Conservation (phyloP, 2,113 vertebrate genomes). For the Oncorhynchus keta region DNA sequence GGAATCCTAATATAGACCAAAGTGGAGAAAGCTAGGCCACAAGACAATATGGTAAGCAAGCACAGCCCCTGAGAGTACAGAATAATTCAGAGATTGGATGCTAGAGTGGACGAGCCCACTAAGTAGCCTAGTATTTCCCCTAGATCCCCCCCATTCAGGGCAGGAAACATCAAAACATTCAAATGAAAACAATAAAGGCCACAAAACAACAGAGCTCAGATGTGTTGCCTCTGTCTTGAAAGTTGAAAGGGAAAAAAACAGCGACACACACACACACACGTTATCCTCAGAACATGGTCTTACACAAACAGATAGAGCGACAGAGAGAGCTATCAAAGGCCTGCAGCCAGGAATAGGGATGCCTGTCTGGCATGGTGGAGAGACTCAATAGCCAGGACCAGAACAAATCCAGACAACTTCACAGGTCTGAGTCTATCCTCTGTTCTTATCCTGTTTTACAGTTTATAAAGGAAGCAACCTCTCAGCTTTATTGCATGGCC, state of each 20-base stretch:
- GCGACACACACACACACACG: neutral
- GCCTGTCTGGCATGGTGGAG: no score
- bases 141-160: no score
- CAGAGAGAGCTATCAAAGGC: no score
- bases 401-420: neutral
- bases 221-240: neutral
- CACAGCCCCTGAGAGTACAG: no score
- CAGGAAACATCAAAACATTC: no score
- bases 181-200: no score
- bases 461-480: conserved; percentile 39
- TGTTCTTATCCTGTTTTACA: conserved; percentile 34
- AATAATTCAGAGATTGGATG: no score
- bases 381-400: neutral
- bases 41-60: no score
- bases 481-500: conserved; percentile 15
- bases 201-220: no score
- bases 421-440: neutral
- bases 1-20: neutral
- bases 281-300: neutral
- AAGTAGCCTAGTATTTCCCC: no score
- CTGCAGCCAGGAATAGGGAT: neutral
- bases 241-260: neutral
- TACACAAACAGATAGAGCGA: neutral
- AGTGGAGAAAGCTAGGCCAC: no score
- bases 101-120: no score